Evolutionary conservation across 2,888 invertebrate genomes (phyloP), one percentile per base, ranked within the genome.

Genomic region (Trichacis sp.): DNA sequence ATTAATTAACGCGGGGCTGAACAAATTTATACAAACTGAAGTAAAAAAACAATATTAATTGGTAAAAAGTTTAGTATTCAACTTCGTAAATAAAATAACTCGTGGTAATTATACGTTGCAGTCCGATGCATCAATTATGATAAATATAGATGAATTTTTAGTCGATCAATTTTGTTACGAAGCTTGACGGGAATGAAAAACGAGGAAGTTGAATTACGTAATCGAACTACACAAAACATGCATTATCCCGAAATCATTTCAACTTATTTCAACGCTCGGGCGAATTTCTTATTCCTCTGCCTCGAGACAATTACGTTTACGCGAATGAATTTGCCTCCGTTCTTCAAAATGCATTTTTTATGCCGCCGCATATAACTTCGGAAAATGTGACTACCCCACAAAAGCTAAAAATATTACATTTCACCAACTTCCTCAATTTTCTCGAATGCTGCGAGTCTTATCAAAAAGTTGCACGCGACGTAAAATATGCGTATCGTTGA

Each of bases 381-480:
- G 36, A 67, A 67, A 59, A 59, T 50, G 58, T 59, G 67, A 63
- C 55, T 56, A 67, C 53, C 63, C 62, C 59, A 50, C 62, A 59
- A 56, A 67, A 67, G 67, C 63, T 60, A 53, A 63, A 67, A 67
- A 60, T 67, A 67, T 67, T 59, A 60, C 63, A 53, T 63, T 67
- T 67, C 59, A 53, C 63, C 56, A 60, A 60, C 59, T 67, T 58
- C 24, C 59, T 53, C 67, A 59, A 67, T 63, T 67, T 59, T 48
- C 19, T 49, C 56, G 54, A 67, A 67, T 59, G 62, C 60, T 43
- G 57, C 36, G 57, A 64, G 67, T 64, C 63, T 67, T 63, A 64
- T 57, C 67, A 55, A 60, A 66, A 67, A 67, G 67, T 63, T 63
- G 59, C 54, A 36, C 49, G 40, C 62, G 63, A 63, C 63, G 56